phyloP scores from a whole-genome alignment of 2,888 invertebrate species.

The Laothoe populi region DNA sequence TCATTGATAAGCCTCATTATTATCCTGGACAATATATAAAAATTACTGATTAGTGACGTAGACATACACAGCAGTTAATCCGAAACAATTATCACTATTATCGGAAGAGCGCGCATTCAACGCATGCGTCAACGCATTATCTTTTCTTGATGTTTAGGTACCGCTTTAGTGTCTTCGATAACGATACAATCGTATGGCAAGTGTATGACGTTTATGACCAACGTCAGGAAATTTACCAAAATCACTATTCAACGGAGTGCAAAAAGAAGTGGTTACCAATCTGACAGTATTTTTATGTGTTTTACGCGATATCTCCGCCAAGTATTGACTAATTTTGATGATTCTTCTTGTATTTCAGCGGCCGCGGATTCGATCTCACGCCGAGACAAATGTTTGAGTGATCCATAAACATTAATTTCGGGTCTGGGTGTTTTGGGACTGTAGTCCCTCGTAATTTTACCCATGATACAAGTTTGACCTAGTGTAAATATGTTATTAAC shows the following conservation, averaged over 20 bases:
- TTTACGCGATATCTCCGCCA: too few relatives aligned
- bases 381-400: too few relatives aligned
- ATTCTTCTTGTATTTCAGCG: too few relatives aligned
- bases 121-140: not conserved
- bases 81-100: slow-evolving; percentile 14
- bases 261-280: too few relatives aligned
- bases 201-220: not conserved
- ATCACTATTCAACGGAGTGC: not conserved
- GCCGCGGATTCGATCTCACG: too few relatives aligned
- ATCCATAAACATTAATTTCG: too few relatives aligned
- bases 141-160: not conserved
- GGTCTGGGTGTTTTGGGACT: too few relatives aligned
- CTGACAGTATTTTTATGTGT: too few relatives aligned
- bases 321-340: too few relatives aligned
- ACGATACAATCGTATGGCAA: not conserved
- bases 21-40: not conserved
- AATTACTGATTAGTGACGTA: slow-evolving; percentile 3
- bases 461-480: too few relatives aligned
- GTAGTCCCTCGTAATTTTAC: too few relatives aligned
- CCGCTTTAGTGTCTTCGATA: not conserved
- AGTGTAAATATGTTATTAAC: too few relatives aligned
- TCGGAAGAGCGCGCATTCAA: not conserved
- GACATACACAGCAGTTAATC: not conserved
- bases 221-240: not conserved
- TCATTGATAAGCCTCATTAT: not conserved